Base-by-base conservation (phyloP, 2,113 vertebrate genomes). In the Kobus ellipsiprymnus region DNA sequence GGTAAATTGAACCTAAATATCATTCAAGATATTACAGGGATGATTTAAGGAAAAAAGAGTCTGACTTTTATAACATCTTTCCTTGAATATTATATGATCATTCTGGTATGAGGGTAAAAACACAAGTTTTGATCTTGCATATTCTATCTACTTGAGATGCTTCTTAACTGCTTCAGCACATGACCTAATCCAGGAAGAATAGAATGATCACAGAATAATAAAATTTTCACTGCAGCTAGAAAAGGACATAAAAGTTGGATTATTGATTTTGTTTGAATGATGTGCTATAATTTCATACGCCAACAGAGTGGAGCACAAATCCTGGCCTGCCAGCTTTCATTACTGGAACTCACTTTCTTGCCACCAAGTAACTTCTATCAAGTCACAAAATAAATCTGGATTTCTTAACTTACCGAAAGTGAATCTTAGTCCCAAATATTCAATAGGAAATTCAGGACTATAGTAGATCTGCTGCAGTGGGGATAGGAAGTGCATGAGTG, bases 181-280 rank as follows among this genome's bases (percentile, higher is more conserved):
- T 67, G 89, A 95, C 64, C 94, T 97, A 96, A 97, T 87, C 89
- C 87, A 95, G 89, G 60, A 97, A 97, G 95, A 97, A 97, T 74
- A 94, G 93, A 98, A 97, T 84, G 78, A 96, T 97, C 30, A 30
- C 36, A 95, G 92, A 93, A 94, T 94, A 96, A 98, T 97, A 96
- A 96, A 97, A 96, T 77, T 94, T 97, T 96, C 91, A 93, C 95
- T 74, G 82, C 94, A 96, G 78, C 94, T 60, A 96, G 97, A 55
- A 84, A 87, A 97, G 91, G 93, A 98, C 57, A 94, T 98, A 97
- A 97, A 97, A 97, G 97, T 96, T 96, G 91, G 94, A 96, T 97
- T 98, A 97, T 84, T 93, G 98, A 96, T 98, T 98, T 91, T 97
- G 94, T 97, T 84, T 98, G 96, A 98, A 93, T 87, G 94, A 97